phyloP scores from a whole-genome alignment of 2,888 invertebrate species.

The Crepidodera aurea region DNA sequence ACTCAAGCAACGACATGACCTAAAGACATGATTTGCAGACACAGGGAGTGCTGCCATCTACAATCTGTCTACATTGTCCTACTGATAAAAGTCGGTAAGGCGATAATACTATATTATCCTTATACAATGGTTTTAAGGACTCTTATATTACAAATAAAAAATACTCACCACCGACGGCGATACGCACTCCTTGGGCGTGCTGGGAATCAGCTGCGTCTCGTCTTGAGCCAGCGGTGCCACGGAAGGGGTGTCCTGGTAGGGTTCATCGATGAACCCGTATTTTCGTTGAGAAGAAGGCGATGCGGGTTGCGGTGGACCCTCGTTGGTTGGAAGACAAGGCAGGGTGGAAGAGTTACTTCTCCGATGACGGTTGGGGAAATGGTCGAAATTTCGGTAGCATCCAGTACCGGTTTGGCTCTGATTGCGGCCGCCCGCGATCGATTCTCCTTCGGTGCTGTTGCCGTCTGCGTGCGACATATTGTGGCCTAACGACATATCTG shows the following conservation, averaged over 20 bases:
- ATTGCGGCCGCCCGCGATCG: conserved; percentile 66
- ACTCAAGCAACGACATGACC: no score
- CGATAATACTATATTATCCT: no score
- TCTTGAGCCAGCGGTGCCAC: conserved; percentile 58
- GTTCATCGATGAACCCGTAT: conserved; percentile 50
- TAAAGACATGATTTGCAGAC: no score
- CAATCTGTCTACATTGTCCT: no score
- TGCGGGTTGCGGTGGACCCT: conserved; percentile 49
- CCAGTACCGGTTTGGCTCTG: conserved; percentile 77
- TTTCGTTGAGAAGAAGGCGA: conserved; percentile 55
- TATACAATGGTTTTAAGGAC: no score
- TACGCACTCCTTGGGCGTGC: conserved; percentile 57
- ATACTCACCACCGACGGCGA: conserved; percentile 61
- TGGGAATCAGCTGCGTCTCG: conserved; percentile 58
- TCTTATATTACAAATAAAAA: no score
- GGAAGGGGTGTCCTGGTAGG: conserved; percentile 28
- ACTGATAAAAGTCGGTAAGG: no score
- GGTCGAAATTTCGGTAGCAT: conserved; percentile 82
- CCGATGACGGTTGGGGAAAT: conserved; percentile 65
- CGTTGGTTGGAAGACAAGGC: conserved; percentile 62
- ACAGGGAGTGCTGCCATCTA: no score
- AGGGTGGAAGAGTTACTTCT: conserved; percentile 64
- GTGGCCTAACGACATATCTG: conserved; percentile 75
- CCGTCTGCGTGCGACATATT: conserved; percentile 90
- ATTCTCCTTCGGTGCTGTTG: conserved; percentile 79